These are phyloP conservation scores for Eciton burchellii DNA, from an alignment of 1,140 invertebrate species.

Conservation along the genomic window DNA sequence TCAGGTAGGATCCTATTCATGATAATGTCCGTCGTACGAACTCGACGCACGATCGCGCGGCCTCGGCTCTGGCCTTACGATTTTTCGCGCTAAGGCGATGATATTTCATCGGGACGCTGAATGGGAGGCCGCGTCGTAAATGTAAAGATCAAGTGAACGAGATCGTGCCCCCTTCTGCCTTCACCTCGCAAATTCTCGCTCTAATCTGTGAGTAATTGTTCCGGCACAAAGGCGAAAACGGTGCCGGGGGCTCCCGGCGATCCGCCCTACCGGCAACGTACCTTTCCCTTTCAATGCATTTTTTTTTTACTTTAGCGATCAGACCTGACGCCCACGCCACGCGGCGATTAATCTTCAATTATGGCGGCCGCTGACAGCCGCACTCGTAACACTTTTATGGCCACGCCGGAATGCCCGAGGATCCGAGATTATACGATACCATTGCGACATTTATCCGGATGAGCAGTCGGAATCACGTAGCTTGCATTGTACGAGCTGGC, in stretches of 20 bases:
- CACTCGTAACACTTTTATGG: constrained; percentile 79
- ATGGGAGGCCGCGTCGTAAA: constrained; percentile 74
- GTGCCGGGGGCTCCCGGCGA: constrained; percentile 43
- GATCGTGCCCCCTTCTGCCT: constrained; percentile 69
- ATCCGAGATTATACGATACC: constrained; percentile 7
- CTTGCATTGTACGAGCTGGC: not conserved
- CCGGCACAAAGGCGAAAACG: constrained; percentile 71
- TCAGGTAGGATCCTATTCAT: constrained; percentile 16
- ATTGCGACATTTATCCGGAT: constrained; percentile 45
- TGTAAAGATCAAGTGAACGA: constrained; percentile 79
- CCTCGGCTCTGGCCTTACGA: constrained; percentile 59
- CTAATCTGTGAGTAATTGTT: constrained; percentile 82
- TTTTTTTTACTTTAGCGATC: constrained; percentile 68
- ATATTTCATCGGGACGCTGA: constrained; percentile 77
- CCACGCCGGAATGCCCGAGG: constrained; percentile 15
- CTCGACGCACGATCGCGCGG: constrained; percentile 22
- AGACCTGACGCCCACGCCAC: constrained; percentile 63
- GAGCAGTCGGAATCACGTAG: not conserved
- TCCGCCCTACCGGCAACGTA: constrained; percentile 46
- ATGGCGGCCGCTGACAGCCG: constrained; percentile 74
- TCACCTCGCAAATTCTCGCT: constrained; percentile 79
- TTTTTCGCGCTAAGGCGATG: constrained; percentile 71
- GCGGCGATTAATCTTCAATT: constrained; percentile 80
- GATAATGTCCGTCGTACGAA: not conserved
- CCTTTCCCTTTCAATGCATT: constrained; percentile 56